phyloP scores from a whole-genome alignment of 1,140 invertebrate genomes.

The Drosophila micromelanica region DNA sequence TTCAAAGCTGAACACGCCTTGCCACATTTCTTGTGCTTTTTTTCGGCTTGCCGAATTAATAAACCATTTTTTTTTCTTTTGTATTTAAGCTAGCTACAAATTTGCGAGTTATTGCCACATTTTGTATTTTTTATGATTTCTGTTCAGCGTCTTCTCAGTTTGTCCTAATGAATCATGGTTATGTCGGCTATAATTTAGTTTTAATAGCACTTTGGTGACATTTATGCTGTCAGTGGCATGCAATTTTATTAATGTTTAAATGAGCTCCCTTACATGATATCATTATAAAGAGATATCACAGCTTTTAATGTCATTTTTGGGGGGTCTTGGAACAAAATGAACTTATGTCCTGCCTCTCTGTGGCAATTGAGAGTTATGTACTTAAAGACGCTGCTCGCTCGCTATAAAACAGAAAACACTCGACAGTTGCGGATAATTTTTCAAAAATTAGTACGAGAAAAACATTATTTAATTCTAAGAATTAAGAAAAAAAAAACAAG shows the following conservation, averaged over 20 bases:
- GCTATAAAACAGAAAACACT: background rate
- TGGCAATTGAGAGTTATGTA: slow-evolving; percentile 13
- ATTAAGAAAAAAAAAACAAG: no score
- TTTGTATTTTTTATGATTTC: slow-evolving; percentile 57
- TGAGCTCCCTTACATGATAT: slow-evolving; percentile 70
- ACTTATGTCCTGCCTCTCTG: slow-evolving; percentile 35
- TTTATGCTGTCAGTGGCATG: slow-evolving; percentile 78
- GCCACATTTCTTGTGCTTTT: slow-evolving; percentile 51
- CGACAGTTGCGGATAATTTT: background rate
- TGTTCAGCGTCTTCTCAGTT: slow-evolving; percentile 36
- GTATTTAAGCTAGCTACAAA: slow-evolving; percentile 71
- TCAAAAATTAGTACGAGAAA: background rate
- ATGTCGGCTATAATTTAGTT: slow-evolving; percentile 80
- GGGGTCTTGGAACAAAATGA: slow-evolving; percentile 46
- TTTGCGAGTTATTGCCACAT: slow-evolving; percentile 68
- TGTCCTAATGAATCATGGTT: slow-evolving; percentile 75
- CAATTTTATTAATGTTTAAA: slow-evolving; percentile 80
- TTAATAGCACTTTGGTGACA: slow-evolving; percentile 81
- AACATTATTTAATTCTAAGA: background rate
- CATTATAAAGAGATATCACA: slow-evolving; percentile 61
- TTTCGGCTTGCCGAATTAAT: slow-evolving; percentile 63
- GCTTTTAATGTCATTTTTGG: slow-evolving; percentile 61
- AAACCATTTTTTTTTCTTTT: slow-evolving; percentile 59
- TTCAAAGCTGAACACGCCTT: slow-evolving; percentile 66
- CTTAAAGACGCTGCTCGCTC: slow-evolving; percentile 8